These are phyloP conservation scores for Tetranychus truncatus DNA, from an alignment of 2,888 invertebrate species.

Conservation along the genomic window DNA sequence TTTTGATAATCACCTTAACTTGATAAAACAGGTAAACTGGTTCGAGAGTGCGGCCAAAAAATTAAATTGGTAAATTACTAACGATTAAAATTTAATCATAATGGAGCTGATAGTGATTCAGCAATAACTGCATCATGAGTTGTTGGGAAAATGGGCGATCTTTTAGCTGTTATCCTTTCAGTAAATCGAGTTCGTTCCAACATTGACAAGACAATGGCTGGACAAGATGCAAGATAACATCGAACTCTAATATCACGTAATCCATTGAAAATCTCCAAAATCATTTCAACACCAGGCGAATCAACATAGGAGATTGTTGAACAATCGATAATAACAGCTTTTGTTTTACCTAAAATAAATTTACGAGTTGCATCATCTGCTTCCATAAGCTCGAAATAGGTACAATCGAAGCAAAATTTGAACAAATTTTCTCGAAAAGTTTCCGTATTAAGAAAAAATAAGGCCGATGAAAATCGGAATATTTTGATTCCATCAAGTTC, in stretches of 20 bases:
- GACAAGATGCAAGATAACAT: constrained; percentile 10
- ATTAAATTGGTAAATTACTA: background rate
- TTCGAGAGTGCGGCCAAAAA: background rate
- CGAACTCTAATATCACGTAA: constrained; percentile 4
- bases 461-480: constrained; percentile 47
- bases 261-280: constrained; percentile 12
- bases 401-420: background rate
- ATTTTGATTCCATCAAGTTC: constrained; percentile 53
- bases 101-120: background rate
- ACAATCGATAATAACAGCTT: constrained; percentile 17
- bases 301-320: constrained; percentile 24
- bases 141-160: constrained; percentile 4
- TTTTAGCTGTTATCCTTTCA: constrained; percentile 2
- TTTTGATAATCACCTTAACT: too few species aligned
- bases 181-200: background rate
- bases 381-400: background rate
- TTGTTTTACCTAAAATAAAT: background rate
- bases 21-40: too few species aligned
- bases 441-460: constrained; percentile 22
- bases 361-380: background rate
- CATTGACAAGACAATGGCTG: constrained; percentile 4
- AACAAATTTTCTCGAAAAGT: constrained; percentile 16
- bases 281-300: constrained; percentile 37
- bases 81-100: background rate
- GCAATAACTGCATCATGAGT: constrained; percentile 16